Percentiles rank a stretch among this genome's conserved stretches.
Conservation (phyloP, 2,888 invertebrate species). For the Timema cristinae region DNA sequence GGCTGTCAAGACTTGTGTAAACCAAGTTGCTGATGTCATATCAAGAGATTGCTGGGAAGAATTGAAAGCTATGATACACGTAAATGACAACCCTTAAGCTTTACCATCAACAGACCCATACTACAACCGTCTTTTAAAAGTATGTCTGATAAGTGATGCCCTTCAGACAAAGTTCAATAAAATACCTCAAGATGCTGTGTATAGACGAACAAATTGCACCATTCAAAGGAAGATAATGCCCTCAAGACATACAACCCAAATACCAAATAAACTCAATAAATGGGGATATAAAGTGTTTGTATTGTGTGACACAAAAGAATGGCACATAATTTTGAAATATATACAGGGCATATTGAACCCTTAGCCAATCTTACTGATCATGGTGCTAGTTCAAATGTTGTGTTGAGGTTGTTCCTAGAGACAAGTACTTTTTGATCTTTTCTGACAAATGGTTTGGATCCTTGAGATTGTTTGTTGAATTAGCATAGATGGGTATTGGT, state of each 20-base stretch:
- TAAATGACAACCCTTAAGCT: background rate
- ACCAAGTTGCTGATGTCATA: background rate
- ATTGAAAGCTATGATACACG: background rate
- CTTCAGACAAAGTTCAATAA: background rate
- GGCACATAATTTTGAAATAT: background rate
- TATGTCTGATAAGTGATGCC: background rate
- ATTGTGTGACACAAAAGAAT: background rate
- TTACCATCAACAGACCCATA: background rate
- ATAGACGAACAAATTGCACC: conserved; percentile 9
- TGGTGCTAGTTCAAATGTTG: conserved; percentile 8
- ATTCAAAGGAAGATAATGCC: conserved; percentile 1
- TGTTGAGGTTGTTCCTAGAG: background rate
- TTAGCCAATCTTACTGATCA: background rate
- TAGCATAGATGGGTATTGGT: background rate
- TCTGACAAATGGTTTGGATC: conserved; percentile 6
- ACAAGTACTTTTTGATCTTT: background rate
- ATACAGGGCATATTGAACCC: conserved; percentile 4
- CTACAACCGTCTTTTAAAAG: background rate
- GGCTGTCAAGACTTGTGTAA: background rate
- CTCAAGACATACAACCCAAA: background rate
- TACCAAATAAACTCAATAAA: background rate
- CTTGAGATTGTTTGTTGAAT: background rate
- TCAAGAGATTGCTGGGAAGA: conserved; percentile 2
- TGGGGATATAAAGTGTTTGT: conserved; percentile 4
- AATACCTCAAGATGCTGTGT: background rate